Conservation (phyloP, 2,113 vertebrate genomes). For the Ochotona curzoniae region DNA sequence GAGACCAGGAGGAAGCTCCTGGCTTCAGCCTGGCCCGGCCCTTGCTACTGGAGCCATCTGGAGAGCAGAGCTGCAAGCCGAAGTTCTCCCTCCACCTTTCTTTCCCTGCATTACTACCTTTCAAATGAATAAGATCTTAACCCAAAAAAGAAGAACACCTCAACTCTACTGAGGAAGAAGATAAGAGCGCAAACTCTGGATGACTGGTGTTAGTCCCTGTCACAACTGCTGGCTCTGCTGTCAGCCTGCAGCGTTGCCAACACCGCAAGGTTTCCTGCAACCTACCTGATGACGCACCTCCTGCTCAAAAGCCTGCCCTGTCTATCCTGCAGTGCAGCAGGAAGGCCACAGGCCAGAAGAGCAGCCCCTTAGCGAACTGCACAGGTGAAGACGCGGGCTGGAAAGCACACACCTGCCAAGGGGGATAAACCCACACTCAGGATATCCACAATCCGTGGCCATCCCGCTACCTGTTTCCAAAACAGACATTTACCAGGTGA, state of each 20-base stretch:
- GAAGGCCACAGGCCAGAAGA: not conserved
- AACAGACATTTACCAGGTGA: rapidly evolving
- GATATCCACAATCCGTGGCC: not conserved
- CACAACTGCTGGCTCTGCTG: too few relatives aligned
- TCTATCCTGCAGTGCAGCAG: not conserved
- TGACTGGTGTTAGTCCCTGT: not conserved
- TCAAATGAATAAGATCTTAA: not conserved
- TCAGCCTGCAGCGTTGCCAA: too few relatives aligned
- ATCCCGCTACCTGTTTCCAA: rapidly evolving
- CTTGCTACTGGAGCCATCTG: too few relatives aligned
- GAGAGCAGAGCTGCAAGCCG: too few relatives aligned
- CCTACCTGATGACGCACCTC: not conserved
- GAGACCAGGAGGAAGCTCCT: too few relatives aligned
- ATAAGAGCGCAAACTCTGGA: not conserved
- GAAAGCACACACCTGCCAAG: rapidly evolving
- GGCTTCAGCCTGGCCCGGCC: too few relatives aligned
- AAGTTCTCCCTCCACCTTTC: too few relatives aligned
- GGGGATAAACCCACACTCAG: not conserved
- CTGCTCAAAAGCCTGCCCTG: not conserved
- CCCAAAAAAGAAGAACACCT: constrained; percentile 1
- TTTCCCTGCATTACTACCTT: too few relatives aligned
- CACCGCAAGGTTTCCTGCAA: not conserved
- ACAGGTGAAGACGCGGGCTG: not conserved
- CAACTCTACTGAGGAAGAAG: not conserved
- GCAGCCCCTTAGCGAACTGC: not conserved